Evolutionary conservation across 2,113 vertebrate genomes (phyloP).

Genomic region (Nannospalax galili): DNA sequence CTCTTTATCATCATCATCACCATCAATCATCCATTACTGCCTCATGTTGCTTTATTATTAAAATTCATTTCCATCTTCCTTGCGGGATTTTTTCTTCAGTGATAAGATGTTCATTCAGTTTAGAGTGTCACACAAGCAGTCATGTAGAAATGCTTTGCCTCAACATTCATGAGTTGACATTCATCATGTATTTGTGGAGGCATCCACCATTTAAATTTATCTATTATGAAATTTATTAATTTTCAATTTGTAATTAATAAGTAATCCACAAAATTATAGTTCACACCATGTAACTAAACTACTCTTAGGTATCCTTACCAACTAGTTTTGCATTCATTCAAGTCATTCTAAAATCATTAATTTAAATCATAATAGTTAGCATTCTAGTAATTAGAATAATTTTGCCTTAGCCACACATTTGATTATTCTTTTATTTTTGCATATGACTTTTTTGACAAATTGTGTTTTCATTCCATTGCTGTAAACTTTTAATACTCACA

Average conservation of each 20-base stretch:
- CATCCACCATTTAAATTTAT: neutral
- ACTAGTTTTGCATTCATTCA: neutral
- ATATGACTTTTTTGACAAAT: neutral
- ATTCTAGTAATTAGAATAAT: neutral
- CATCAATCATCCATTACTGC: too few relatives aligned
- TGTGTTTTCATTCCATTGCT: too few relatives aligned
- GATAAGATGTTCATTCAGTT: neutral
- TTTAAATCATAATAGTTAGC: neutral
- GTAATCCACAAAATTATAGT: neutral
- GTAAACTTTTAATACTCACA: neutral
- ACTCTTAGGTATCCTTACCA: neutral
- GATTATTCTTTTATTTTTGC: too few relatives aligned
- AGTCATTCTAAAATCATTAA: neutral
- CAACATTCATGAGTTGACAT: neutral
- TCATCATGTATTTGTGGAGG: neutral
- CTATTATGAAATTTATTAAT: neutral
- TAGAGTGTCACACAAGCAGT: neutral
- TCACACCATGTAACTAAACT: neutral
- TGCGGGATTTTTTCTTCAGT: too few relatives aligned
- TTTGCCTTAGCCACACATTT: neutral
- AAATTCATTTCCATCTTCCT: neutral
- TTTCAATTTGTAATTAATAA: neutral
- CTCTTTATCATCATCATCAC: too few relatives aligned
- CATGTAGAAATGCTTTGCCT: neutral
- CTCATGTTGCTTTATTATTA: too few relatives aligned